Percentiles rank a stretch among this genome's conserved stretches.
phyloP scores from a whole-genome alignment of 2,888 invertebrate species.

The Amphipoea oculea region DNA sequence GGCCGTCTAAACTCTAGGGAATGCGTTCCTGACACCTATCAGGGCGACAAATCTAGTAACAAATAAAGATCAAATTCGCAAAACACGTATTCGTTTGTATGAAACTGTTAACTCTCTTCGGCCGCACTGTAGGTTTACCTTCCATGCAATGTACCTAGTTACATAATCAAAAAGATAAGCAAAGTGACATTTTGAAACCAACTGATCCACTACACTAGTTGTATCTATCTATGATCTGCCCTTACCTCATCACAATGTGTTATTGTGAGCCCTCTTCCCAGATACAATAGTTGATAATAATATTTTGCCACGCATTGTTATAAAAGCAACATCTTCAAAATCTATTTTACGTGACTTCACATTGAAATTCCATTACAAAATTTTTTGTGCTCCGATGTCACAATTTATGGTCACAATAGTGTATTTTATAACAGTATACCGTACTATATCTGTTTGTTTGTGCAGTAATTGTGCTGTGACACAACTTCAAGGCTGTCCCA shows the following conservation, averaged over 20 bases:
- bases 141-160: too few relatives aligned
- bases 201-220: not conserved
- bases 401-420: conserved; percentile 44
- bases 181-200: not conserved
- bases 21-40: not conserved
- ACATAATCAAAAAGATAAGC: not conserved
- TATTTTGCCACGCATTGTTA: conserved; percentile 29
- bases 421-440: conserved; percentile 50
- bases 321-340: conserved; percentile 34
- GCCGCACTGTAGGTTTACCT: too few relatives aligned
- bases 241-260: not conserved
- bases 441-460: conserved; percentile 42
- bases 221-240: not conserved
- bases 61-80: not conserved
- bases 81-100: not conserved
- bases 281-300: conserved; percentile 6
- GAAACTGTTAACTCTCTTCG: too few relatives aligned
- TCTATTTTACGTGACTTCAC: conserved; percentile 27
- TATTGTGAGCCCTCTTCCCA: conserved; percentile 8
- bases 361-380: conserved; percentile 49
- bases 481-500: conserved; percentile 55
- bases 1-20: not conserved
- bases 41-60: too few relatives aligned
- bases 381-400: conserved; percentile 21
- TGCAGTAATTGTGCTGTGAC: conserved; percentile 60